Conservation (phyloP, 2,888 invertebrate genomes). For the Leptarthrus brevirostris region DNA sequence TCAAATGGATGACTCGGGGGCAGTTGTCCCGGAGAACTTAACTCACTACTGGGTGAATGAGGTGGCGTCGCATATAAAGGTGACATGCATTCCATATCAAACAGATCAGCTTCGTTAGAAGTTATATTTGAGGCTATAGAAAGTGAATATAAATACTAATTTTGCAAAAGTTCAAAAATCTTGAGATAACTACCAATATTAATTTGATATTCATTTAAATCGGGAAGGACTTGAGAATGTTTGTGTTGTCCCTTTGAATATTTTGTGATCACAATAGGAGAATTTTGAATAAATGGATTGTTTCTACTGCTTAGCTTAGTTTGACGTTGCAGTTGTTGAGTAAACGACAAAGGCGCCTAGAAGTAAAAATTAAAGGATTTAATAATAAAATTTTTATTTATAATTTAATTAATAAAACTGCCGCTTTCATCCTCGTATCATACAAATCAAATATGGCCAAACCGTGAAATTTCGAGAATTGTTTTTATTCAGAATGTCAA, state of each 20-base stretch:
- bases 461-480: too few relatives aligned
- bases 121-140: conserved; percentile 54
- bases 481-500: too few relatives aligned
- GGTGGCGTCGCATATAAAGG: conserved; percentile 87
- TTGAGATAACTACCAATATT: conserved; percentile 59
- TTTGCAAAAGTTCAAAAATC: too few relatives aligned
- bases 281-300: conserved; percentile 63
- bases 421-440: too few relatives aligned
- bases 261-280: conserved; percentile 63
- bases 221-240: conserved; percentile 66
- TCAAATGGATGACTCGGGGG: conserved; percentile 65
- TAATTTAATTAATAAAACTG: too few relatives aligned
- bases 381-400: too few relatives aligned
- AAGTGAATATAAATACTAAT: too few relatives aligned
- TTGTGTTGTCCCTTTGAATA: conserved; percentile 58
- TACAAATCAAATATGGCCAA: too few relatives aligned
- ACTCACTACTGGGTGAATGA: conserved; percentile 77
- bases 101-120: conserved; percentile 66
- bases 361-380: too few relatives aligned
- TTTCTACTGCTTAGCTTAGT: conserved; percentile 65
- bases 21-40: conserved; percentile 69
- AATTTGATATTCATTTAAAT: conserved; percentile 66
- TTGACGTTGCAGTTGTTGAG: conserved; percentile 84
- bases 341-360: conserved; percentile 83
- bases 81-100: conserved; percentile 69